phyloP scores from a whole-genome alignment of 2,113 vertebrate genomes.

The Menura novaehollandiae region DNA sequence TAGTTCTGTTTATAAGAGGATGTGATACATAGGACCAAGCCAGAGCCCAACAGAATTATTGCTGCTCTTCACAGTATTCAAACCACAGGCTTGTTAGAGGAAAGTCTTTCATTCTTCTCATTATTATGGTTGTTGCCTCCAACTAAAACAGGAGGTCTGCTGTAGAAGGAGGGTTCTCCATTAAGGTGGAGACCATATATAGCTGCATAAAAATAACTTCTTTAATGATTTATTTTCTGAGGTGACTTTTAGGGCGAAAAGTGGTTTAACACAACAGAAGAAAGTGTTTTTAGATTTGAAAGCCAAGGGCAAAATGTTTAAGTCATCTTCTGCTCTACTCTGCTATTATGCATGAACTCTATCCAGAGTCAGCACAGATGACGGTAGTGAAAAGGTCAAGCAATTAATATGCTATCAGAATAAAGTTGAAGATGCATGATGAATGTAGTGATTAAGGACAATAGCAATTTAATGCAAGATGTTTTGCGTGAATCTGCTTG shows the following conservation, averaged over 20 bases:
- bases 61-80: background rate
- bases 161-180: background rate
- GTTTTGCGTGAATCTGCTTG: conserved; percentile 2
- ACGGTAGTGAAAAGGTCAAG: conserved; percentile 21
- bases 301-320: background rate
- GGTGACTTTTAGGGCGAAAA: background rate
- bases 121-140: background rate
- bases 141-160: background rate
- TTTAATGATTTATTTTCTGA: background rate
- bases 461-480: background rate
- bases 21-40: background rate
- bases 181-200: background rate
- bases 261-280: background rate
- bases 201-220: background rate
- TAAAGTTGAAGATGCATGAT: background rate
- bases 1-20: background rate
- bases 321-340: background rate
- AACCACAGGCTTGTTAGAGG: background rate
- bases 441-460: background rate
- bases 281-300: background rate
- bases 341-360: background rate
- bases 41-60: background rate
- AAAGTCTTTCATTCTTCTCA: background rate
- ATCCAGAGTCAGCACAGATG: background rate
- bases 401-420: conserved; percentile 8